Conservation (phyloP, 1,140 invertebrate genomes). For the Parapsyche elsis region DNA sequence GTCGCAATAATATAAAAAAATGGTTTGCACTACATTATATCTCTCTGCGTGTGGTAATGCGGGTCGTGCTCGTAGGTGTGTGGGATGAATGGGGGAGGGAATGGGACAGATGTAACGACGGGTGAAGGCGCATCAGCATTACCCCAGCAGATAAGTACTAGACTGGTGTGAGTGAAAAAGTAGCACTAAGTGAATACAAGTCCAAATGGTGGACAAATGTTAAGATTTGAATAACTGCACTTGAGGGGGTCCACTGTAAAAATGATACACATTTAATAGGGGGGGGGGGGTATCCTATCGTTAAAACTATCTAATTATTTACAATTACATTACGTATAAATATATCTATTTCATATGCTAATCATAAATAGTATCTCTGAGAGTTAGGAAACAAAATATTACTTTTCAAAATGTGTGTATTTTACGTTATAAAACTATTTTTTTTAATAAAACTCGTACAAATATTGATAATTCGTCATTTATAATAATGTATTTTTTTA, state of each 20-base stretch:
- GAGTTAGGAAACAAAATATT: slow-evolving; percentile 69
- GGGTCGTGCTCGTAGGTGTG: too few species aligned
- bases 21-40: slow-evolving; percentile 32
- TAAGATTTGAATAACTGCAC: slow-evolving; percentile 71
- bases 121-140: slow-evolving; percentile 27
- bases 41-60: slow-evolving; percentile 24
- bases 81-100: neutral
- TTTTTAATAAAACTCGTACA: slow-evolving; percentile 65
- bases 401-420: slow-evolving; percentile 65
- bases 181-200: slow-evolving; percentile 49
- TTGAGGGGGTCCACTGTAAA: slow-evolving; percentile 59
- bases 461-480: slow-evolving; percentile 65
- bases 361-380: slow-evolving; percentile 69
- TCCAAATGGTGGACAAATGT: slow-evolving; percentile 62
- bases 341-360: slow-evolving; percentile 66
- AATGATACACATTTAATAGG: slow-evolving; percentile 45
- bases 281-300: slow-evolving; percentile 60
- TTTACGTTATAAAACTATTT: slow-evolving; percentile 67
- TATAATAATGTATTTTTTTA: slow-evolving; percentile 53
- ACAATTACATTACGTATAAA: slow-evolving; percentile 66
- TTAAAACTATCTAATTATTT: slow-evolving; percentile 59
- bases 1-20: slow-evolving; percentile 60
- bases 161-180: slow-evolving; percentile 44
- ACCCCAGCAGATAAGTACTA: slow-evolving; percentile 47
- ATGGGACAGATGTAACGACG: too few species aligned